Base-by-base conservation (phyloP, 2,113 vertebrate genomes). In the Microcebus tavaratra region DNA sequence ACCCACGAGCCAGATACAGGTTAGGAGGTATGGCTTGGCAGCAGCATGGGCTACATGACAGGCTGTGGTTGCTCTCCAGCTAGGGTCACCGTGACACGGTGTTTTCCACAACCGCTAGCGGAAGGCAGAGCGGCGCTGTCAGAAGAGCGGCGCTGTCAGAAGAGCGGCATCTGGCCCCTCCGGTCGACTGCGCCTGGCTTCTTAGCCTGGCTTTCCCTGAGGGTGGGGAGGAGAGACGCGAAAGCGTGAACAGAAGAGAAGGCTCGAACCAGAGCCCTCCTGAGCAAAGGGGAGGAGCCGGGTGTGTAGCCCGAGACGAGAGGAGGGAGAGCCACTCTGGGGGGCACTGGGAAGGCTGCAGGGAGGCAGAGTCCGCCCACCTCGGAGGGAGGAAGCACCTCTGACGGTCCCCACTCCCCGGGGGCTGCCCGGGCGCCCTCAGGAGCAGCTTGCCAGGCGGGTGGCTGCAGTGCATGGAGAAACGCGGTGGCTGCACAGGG, bases 291-390 rank as follows among this genome's bases (percentile, higher is more conserved):
- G n/a, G n/a, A 67, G 70, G 39, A 48, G 10, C 10, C 31, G 23
- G 67, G 0, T 8, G 48, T 2, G 8, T 2, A 6, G 2, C 39
- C n/a, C 23, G 20, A 0, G 17, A 21, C 6, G 20, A 0, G 17
- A 21, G 8, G 21, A 4, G 67, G 48, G 45, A 25, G 20, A 12
- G 6, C 7, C 2, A 1, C 34, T 29, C 63, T 8, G 1, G 3
- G 57, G 45, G 78, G 27, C 0, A 0, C 4, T 0, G 4, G 53
- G 36, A 18, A 57, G 57, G 39, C 2, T 7, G 4, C 55, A 3
- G 18, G 34, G 17, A 20, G 29, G 25, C 8, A 9, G 78, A 45
- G 12, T 25, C 23, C 36, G 6, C 9, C 78, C 68, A 4, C 9
- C 78, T 75, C 18, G 0, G 23, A 0, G 2, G 61, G 18, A 36